Evolutionary conservation across 2,888 invertebrate species (phyloP).

Genomic region (Hermaeophaga mercurialis): DNA sequence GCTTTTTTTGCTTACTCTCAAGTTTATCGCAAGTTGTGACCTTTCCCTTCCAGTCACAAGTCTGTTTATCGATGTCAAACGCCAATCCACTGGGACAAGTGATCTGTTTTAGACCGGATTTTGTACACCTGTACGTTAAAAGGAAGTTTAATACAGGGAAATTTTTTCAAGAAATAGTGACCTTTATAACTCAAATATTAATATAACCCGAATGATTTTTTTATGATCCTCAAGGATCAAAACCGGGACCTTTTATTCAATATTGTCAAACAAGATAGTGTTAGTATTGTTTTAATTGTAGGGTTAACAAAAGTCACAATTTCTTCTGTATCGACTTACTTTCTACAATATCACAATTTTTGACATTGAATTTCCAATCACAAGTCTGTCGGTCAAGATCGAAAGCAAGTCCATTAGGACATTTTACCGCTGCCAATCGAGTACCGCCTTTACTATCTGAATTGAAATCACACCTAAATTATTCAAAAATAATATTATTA

Average conservation of each 20-base stretch:
- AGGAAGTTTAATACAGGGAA: conserved; percentile 33
- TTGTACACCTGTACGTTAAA: conserved; percentile 79
- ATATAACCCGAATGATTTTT: too few relatives aligned
- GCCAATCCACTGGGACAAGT: conserved; percentile 96
- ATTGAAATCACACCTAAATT: conserved; percentile 88
- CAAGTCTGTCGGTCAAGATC: conserved; percentile 94
- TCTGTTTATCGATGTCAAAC: conserved; percentile 97
- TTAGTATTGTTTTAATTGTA: conserved; percentile 1
- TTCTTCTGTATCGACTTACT: conserved; percentile 74
- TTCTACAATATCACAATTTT: conserved; percentile 92
- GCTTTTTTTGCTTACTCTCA: conserved; percentile 80
- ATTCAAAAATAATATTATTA: conserved; percentile 6
- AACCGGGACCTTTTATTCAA: too few relatives aligned
- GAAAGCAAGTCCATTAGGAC: conserved; percentile 90
- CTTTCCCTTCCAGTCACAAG: conserved; percentile 98
- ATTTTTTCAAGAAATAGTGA: conserved; percentile 51
- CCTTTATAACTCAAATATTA: conserved; percentile 25
- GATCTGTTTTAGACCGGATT: conserved; percentile 94
- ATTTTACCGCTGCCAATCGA: conserved; percentile 86
- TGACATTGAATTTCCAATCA: conserved; percentile 96
- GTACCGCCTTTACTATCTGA: conserved; percentile 85
- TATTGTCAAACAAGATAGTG: too few relatives aligned
- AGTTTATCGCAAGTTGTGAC: conserved; percentile 95
- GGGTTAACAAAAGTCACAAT: conserved; percentile 44
- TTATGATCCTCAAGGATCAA: too few relatives aligned